Evolutionary conservation across 2,113 vertebrate species (phyloP), one percentile per base, ranked within the genome.

Genomic region (Pandion haliaetus): DNA sequence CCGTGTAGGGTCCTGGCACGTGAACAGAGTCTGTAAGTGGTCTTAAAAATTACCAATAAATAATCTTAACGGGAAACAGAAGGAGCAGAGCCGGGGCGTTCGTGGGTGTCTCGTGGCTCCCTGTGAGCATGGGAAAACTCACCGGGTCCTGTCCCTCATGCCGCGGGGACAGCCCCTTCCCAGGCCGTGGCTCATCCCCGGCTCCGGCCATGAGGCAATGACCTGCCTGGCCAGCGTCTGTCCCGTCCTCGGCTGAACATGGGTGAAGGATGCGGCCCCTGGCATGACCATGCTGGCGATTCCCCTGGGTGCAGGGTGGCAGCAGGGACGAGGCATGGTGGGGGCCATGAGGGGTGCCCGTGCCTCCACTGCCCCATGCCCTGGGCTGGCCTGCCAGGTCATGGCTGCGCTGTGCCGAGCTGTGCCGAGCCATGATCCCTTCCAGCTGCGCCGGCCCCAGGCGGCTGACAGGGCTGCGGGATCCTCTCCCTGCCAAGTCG

Each of bases 51-150:
- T 92, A 93, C 97, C 94, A 96, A 95, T 97, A 97, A 97, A 97
- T 97, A 97, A 97, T 93, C 88, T 95, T 97, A 97, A 97, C 80
- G 32, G 94, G 92, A 97, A 95, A 95, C 97, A 97, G 97, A 95
- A 97, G 95, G 88, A 93, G 71, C 90, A 65, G 88, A 67, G 67
- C 90, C 1, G 63, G 96, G 90, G 95, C 45, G 24, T 71, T 95
- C 17, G 79, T 93, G 96, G 93, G 95, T 94, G 93, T 96, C 96
- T 94, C 3, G 2, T 1, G 10, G 88, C 86, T 96, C 90, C 81
- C 57, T 74, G 50, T 4, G 67, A 95, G 88, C 95, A 90, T 97
- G 97, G 95, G 96, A 97, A 96, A 96, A 76, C 28, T 34, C 1
- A 6, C 28, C 1, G 63, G 71, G 63, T 88, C 85, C 45, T 4